Percentiles rank a stretch among this genome's conserved stretches.
Evolutionary conservation across 2,797 vertebrate species (phyloP).

Genomic region (Siniperca undulata): DNA sequence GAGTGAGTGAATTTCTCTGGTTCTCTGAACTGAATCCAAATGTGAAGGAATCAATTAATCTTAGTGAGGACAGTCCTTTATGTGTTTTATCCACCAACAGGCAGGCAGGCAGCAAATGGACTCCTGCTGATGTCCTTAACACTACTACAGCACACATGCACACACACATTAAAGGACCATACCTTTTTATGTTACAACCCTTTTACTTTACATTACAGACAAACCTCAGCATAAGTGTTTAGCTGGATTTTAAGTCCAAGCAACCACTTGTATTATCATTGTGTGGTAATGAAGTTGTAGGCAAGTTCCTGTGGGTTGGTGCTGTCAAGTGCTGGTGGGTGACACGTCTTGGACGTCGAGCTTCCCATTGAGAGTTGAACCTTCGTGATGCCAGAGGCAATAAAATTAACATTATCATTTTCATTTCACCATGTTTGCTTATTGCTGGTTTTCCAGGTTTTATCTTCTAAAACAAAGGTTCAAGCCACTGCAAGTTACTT

Average conservation of each 20-base stretch:
- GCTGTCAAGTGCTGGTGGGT: conserved; percentile 12
- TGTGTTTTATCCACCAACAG: conserved; percentile 68
- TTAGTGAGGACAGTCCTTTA: conserved; percentile 69
- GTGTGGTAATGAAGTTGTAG: background rate
- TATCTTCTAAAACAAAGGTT: background rate
- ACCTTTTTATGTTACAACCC: conserved; percentile 9
- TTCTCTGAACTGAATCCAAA: conserved; percentile 79
- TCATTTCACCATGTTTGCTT: background rate
- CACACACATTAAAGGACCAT: conserved; percentile 27
- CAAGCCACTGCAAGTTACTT: background rate
- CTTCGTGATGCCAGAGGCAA: background rate
- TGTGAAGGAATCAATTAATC: conserved; percentile 79
- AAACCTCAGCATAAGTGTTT: conserved; percentile 14
- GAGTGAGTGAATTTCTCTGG: conserved; percentile 69
- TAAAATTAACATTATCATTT: background rate
- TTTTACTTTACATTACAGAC: conserved; percentile 25
- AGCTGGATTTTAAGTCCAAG: conserved; percentile 20
- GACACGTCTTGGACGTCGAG: conserved; percentile 1
- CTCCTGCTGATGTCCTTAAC: conserved; percentile 41
- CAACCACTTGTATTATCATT: conserved; percentile 20
- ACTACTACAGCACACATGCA: conserved; percentile 18
- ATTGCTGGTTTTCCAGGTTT: background rate
- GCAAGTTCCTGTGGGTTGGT: conserved; percentile 18
- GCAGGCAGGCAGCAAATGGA: conserved; percentile 50
- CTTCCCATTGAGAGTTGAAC: conserved; percentile 4